A percentile compares a stretch with the other conserved stretches of the same genome.
These are phyloP conservation scores for Notarius quadriscutis DNA, from an alignment of 2,113 vertebrate genomes.

Conservation along the genomic window DNA sequence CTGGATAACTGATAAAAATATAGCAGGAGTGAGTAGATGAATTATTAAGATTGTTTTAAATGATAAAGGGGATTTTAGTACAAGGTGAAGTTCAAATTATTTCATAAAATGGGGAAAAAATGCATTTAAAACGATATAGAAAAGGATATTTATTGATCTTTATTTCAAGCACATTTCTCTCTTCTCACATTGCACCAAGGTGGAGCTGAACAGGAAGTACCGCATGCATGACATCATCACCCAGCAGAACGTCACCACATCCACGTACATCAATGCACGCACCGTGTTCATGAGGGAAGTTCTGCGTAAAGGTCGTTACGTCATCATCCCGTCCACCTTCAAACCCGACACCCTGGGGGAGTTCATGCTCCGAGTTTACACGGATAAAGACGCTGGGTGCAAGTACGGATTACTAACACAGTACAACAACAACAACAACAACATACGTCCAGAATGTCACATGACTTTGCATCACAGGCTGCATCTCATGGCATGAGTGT, in stretches of 20 bases:
- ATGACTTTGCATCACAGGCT: background rate
- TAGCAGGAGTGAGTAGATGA: background rate
- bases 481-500: background rate
- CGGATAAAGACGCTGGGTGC: conserved; percentile 45
- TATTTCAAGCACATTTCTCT: background rate
- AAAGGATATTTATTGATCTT: background rate
- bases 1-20: background rate
- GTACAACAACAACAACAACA: too few relatives aligned
- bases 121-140: background rate
- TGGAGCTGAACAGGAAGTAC: conserved; percentile 88
- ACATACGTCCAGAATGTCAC: background rate
- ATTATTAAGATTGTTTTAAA: background rate
- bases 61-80: background rate
- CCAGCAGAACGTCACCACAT: conserved; percentile 75
- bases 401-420: conserved; percentile 15
- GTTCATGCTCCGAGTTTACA: conserved; percentile 86
- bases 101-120: background rate
- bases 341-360: conserved; percentile 67
- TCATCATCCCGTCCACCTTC: conserved; percentile 87
- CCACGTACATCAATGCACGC: conserved; percentile 83
- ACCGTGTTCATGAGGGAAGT: conserved; percentile 79
- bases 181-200: conserved; percentile 67
- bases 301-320: conserved; percentile 81
- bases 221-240: conserved; percentile 84
- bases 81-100: background rate